Conservation (phyloP, 2,888 invertebrate species). For the Xestia xanthographa region DNA sequence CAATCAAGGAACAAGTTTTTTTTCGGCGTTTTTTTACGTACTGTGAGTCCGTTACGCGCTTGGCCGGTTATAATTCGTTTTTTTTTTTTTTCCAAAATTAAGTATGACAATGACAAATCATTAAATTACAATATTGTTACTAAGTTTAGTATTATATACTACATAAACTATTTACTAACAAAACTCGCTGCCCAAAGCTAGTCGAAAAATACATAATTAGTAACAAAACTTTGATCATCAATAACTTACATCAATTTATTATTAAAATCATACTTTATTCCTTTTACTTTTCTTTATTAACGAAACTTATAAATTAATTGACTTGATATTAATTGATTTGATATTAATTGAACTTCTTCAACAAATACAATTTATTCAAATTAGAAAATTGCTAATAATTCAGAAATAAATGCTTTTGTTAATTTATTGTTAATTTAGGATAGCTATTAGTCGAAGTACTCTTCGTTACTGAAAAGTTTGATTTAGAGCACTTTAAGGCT, state of each 20-base stretch:
- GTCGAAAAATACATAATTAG: not conserved
- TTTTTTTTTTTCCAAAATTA: not conserved
- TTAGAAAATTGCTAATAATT: conserved; percentile 9
- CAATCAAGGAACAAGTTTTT: not conserved
- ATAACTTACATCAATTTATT: conserved; percentile 16
- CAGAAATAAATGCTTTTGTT: not conserved
- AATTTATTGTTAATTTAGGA: conserved; percentile 1
- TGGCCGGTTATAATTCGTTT: not conserved
- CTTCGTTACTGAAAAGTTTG: not conserved
- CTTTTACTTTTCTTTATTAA: conserved; percentile 9
- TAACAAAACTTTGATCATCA: conserved; percentile 19
- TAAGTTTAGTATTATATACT: not conserved
- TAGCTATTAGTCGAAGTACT: conserved; percentile 5
- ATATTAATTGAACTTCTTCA: conserved; percentile 47
- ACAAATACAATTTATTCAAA: conserved; percentile 42
- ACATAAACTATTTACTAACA: not conserved
- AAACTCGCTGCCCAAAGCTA: conserved; percentile 7
- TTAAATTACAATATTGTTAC: not conserved
- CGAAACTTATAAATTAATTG: conserved; percentile 26
- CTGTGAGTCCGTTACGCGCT: not conserved
- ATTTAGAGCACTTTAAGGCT: not conserved
- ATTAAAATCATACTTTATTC: not conserved
- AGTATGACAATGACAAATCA: not conserved
- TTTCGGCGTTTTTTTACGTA: not conserved
- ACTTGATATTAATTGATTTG: conserved; percentile 42